These are phyloP conservation scores for Australoheros scitulus DNA, from an alignment of 2,113 vertebrate species.

Conservation along the genomic window DNA sequence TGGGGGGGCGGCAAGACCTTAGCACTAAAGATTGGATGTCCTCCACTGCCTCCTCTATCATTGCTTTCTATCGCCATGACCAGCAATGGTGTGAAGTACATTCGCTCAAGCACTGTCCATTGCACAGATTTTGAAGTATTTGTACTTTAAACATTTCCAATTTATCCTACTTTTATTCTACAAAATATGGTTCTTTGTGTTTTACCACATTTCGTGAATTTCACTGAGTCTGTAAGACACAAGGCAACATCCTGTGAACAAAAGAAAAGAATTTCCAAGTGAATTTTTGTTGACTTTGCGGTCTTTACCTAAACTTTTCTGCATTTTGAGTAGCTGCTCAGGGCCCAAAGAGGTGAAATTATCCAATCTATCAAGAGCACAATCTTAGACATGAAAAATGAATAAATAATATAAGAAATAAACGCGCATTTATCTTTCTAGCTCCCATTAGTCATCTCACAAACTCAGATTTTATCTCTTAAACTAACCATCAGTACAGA, in stretches of 20 bases:
- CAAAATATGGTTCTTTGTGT: background rate
- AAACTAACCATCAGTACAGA: background rate
- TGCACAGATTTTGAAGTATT: background rate
- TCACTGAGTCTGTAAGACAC: background rate
- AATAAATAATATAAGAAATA: background rate
- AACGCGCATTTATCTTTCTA: background rate
- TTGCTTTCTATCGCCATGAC: constrained; percentile 26
- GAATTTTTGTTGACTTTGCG: background rate
- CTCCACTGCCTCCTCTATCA: constrained; percentile 30
- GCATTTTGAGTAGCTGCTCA: background rate
- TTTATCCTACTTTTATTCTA: background rate
- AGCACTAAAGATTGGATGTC: constrained; percentile 30
- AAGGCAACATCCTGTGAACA: background rate
- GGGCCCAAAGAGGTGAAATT: background rate
- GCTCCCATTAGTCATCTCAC: background rate
- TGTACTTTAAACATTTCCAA: background rate
- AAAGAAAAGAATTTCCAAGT: background rate
- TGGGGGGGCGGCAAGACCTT: constrained; percentile 16
- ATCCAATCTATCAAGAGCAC: background rate
- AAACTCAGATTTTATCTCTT: background rate
- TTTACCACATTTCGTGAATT: background rate
- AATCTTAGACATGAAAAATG: background rate
- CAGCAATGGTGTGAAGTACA: background rate
- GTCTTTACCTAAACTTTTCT: background rate
- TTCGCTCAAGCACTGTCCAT: background rate